Evolutionary conservation across 2,888 invertebrate genomes (phyloP), one percentile per base, ranked within the genome.

Genomic region (Omphaloscelis lunosa): DNA sequence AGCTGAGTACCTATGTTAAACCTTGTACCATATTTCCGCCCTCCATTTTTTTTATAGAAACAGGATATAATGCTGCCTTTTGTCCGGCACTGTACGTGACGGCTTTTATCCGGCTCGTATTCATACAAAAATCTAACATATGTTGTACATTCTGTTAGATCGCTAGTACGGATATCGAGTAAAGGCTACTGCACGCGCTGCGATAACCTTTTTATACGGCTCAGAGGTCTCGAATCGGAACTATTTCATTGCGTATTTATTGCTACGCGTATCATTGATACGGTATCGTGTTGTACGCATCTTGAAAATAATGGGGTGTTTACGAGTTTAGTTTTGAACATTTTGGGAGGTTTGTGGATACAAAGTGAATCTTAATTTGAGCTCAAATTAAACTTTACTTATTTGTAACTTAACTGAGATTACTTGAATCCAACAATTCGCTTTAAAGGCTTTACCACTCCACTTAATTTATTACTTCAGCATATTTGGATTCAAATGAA

Each of bases 71-170:
- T 63, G 70, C 53, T 70, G 51, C 71, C 77, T 85, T 75, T 83
- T 80, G 58, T 79, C 63, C 77, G 34, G 61, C 70, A 65, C 62
- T 72, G 80, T 59, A 74, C 68, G 62, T 77, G 77, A 77, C 73
- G 65, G 66, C 68, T 78, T 79, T 84, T 71, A 76, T 78, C 74
- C 74, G 56, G 62, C 39, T 61, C 53, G 84, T 71, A 71, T 79
- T 79, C 73, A 66, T 67, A 77, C 67, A 79, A 79, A 74, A 82
- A 81, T 41, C 73, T 67, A 73, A 75, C 78, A 83, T 76, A 71
- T 79, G 79, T 79, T 63, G 76, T 58, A 63, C 59, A 71, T 80
- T 75, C 23, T 53, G 29, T 80, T 76, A 67, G 75, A 80, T 80
- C 70, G 70, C 48, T 59, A 56, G 77, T 53, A 59, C 75, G 69